A percentile compares a stretch with the other conserved stretches of the same genome.
These are phyloP conservation scores for Muricea muricata DNA, from an alignment of 92 coral and sea anemone genomes.

Conservation along the genomic window DNA sequence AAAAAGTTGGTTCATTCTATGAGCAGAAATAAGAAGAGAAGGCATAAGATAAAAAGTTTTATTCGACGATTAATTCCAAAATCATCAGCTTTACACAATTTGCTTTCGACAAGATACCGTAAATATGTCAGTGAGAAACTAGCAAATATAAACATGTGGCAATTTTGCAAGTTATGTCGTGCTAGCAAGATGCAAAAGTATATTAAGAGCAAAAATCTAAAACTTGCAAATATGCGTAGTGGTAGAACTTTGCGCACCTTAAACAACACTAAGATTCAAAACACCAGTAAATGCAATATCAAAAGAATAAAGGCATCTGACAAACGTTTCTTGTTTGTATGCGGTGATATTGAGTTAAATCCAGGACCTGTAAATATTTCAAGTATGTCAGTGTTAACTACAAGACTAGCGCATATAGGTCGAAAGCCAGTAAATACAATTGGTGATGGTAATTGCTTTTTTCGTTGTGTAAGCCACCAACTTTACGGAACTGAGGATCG, in stretches of 20 bases:
- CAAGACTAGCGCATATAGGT: neutral
- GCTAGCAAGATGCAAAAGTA: no score
- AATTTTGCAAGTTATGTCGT: no score
- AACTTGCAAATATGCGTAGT: neutral
- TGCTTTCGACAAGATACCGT: no score
- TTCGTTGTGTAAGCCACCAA: constrained; percentile 57
- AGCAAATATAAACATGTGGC: no score
- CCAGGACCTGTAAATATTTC: neutral
- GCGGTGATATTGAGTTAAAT: neutral
- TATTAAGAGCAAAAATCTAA: no score
- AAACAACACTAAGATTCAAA: neutral
- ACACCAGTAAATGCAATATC: neutral
- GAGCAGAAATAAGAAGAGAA: no score
- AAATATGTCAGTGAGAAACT: no score
- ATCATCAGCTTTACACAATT: no score
- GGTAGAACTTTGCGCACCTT: neutral
- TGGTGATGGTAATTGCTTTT: constrained; percentile 46
- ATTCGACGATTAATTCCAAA: no score
- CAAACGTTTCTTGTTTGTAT: neutral
- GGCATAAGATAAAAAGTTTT: no score
- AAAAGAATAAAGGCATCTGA: neutral
- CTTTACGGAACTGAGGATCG: constrained; percentile 37
- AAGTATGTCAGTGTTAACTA: neutral
- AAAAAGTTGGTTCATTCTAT: no score
- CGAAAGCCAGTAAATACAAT: neutral